phyloP scores from a whole-genome alignment of 2,797 vertebrate genomes.

The Gymnothorax reevesii region DNA sequence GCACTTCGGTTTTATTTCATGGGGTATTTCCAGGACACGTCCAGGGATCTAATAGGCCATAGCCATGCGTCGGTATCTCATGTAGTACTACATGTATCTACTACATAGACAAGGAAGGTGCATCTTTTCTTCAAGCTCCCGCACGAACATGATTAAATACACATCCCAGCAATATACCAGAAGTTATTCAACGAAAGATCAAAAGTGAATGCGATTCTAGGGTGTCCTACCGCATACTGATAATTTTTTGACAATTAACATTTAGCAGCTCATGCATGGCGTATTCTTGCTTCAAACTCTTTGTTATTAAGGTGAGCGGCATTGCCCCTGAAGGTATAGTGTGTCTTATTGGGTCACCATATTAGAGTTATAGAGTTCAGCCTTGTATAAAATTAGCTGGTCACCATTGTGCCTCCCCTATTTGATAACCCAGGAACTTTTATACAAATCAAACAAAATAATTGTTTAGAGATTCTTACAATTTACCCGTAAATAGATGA shows the following conservation, averaged over 20 bases:
- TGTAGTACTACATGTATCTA: too few relatives aligned
- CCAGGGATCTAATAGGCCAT: too few relatives aligned
- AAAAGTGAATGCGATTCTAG: not conserved
- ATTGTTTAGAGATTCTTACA: conserved; percentile 29
- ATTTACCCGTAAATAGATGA: conserved; percentile 21
- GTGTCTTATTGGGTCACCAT: not conserved
- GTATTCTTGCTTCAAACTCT: not conserved
- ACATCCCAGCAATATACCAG: too few relatives aligned
- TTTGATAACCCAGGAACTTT: not conserved
- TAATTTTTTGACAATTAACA: not conserved
- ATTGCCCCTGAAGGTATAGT: not conserved
- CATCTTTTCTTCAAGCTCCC: too few relatives aligned
- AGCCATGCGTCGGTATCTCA: too few relatives aligned
- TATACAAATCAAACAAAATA: not conserved
- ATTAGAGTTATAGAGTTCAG: not conserved
- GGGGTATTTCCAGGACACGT: too few relatives aligned
- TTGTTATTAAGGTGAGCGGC: not conserved
- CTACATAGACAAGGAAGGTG: too few relatives aligned
- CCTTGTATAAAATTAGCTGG: conserved; percentile 32
- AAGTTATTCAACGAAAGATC: not conserved
- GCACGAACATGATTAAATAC: too few relatives aligned
- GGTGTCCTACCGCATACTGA: not conserved
- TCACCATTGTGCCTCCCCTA: not conserved
- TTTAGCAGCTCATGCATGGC: not conserved
- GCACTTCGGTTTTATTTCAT: too few relatives aligned